Conservation (phyloP, 2,113 vertebrate species). For the Urocolius indicus region DNA sequence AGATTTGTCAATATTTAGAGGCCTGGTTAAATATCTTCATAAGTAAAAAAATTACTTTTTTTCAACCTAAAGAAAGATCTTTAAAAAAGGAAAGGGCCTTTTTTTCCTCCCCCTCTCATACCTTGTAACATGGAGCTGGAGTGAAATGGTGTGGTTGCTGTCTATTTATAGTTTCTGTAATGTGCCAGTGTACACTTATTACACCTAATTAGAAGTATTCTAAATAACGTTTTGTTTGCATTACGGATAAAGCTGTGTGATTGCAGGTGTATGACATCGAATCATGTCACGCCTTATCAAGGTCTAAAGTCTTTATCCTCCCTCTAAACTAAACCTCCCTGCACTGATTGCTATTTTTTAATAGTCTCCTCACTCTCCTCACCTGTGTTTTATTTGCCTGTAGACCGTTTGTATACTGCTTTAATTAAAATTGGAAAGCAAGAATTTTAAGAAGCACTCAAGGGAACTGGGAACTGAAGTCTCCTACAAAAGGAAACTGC, state of each 20-base stretch:
- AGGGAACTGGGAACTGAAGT: not conserved
- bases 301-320: constrained; percentile 30
- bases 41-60: not conserved
- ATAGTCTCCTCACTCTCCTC: not conserved
- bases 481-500: not conserved
- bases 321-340: not conserved
- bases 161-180: constrained; percentile 16
- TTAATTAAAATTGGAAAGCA: constrained; percentile 7
- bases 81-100: not conserved
- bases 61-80: not conserved
- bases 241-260: constrained; percentile 17
- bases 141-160: not conserved
- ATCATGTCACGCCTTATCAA: constrained; percentile 3
- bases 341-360: not conserved
- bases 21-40: not conserved
- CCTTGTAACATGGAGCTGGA: not conserved
- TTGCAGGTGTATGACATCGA: constrained; percentile 23
- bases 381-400: not conserved
- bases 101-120: not conserved
- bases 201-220: constrained; percentile 15
- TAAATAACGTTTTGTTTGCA: constrained; percentile 47
- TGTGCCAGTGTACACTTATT: not conserved
- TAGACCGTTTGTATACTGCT: not conserved
- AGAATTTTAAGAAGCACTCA: not conserved
- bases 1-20: not conserved